Evolutionary conservation across 1,140 invertebrate genomes (phyloP).

Genomic region (Atta cephalotes): DNA sequence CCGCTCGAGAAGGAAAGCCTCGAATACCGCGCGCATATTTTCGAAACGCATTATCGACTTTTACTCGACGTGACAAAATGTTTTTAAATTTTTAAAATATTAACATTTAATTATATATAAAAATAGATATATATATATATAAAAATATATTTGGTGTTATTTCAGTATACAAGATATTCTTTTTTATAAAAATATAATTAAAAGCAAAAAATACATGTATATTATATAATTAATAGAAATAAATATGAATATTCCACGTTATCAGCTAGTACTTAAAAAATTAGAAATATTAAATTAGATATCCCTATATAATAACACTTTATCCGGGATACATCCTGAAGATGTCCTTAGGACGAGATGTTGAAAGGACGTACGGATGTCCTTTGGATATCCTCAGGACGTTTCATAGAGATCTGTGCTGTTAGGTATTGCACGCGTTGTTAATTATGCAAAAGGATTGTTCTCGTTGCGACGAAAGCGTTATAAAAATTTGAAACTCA

Average conservation of each 20-base stretch:
- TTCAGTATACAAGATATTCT: background rate
- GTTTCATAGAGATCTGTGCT: no score
- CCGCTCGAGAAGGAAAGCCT: background rate
- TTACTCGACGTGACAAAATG: background rate
- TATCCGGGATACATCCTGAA: no score
- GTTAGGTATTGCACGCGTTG: background rate
- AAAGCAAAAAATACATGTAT: background rate
- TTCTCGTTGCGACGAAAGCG: slow-evolving; percentile 8
- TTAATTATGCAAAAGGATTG: slow-evolving; percentile 5
- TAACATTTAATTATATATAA: background rate
- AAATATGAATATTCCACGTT: background rate
- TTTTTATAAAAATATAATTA: background rate
- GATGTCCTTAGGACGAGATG: no score
- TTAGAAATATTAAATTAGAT: background rate
- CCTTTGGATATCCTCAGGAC: no score
- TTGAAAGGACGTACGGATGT: no score
- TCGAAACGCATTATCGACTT: slow-evolving; percentile 1
- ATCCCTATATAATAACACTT: no score
- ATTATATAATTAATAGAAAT: background rate
- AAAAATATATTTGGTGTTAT: background rate
- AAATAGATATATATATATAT: background rate
- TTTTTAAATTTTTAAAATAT: background rate
- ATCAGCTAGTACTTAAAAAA: background rate
- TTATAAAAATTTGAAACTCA: slow-evolving; percentile 25
- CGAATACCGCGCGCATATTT: slow-evolving; percentile 35